Base-by-base conservation (phyloP, 2,888 invertebrate species). In the Amiota communis region DNA sequence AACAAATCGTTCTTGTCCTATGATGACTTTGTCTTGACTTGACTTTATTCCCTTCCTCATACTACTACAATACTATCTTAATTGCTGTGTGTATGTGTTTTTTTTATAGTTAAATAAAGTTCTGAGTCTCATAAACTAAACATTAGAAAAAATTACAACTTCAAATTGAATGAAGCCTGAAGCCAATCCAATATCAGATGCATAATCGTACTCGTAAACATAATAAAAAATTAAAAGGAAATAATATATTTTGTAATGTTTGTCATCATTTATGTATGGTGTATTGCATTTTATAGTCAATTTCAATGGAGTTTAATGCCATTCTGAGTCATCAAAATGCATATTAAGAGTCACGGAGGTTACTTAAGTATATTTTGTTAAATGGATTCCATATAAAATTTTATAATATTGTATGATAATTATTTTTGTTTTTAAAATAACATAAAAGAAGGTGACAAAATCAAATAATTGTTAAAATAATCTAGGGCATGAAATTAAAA, bases 141-240 rank as follows among this genome's bases (percentile, higher is more conserved):
- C 67, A 51, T 68, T 68, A 68, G 67, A 68, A 51, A 68, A 36
- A 68, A n/a, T 51, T 67, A 67, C 51, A 48, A 48, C 23, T 13
- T 36, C 12, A 36, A 36, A 6, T 36, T 36, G 36, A 36, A 36
- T 36, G 36, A 36, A 36, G 36, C 36, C 36, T 36, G 6, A 36
- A 36, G 36, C 0, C 36, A 36, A 36, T 36, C 36, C 36, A 36
- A 36, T 36, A 36, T 36, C 36, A 36, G 8, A 63, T 11, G 46
- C 23, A 63, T 57, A 20, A 72, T n/a, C 57, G 56, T 72, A 69
- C 61, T 71, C 70, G 74, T 71, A 57, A 36, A 63, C 51, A 75
- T 83, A 80, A 78, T 81, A 76, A 77, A 78, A 81, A 83, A 79
- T 83, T 83, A 84, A 83, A 80, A 75, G 84, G 79, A 82, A 80